These are phyloP conservation scores for Neopelma chrysocephalum DNA, from an alignment of 2,797 vertebrate genomes.

Conservation along the genomic window DNA sequence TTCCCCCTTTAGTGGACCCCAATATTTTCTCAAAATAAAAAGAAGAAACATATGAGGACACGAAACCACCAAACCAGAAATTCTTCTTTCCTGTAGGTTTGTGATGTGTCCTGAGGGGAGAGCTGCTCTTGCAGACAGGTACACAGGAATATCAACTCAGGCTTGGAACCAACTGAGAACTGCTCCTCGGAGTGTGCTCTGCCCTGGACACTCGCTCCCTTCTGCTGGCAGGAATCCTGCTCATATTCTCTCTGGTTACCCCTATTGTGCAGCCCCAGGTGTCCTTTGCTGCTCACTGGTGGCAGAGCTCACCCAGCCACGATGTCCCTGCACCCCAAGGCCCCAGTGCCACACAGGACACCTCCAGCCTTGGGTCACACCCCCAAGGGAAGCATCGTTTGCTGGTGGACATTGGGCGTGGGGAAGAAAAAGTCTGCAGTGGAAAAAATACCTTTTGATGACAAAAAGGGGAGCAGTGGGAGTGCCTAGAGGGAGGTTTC, in stretches of 20 bases:
- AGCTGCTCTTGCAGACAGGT: neutral
- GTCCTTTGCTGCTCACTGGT: neutral
- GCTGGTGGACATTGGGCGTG: neutral
- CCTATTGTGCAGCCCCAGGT: fast-evolving
- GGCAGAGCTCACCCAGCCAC: neutral
- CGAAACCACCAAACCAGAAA: slow-evolving; percentile 3
- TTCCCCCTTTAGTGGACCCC: neutral
- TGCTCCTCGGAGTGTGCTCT: neutral
- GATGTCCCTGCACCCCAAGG: neutral
- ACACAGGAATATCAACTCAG: neutral
- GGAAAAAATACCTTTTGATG: neutral
- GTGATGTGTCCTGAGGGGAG: neutral
- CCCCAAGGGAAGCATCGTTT: fast-evolving
- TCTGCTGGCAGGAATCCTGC: neutral
- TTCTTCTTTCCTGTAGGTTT: neutral
- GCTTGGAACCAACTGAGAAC: neutral
- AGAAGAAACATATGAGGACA: neutral
- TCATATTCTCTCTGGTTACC: neutral
- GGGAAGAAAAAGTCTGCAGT: neutral
- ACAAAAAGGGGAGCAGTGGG: neutral
- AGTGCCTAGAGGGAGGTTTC: neutral
- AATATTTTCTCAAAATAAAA: neutral
- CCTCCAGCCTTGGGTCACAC: neutral
- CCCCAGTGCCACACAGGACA: fast-evolving
- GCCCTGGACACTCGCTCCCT: neutral